These are phyloP conservation scores for Macrosteles quadrilineatus DNA, from an alignment of 1,140 invertebrate genomes.

Conservation along the genomic window DNA sequence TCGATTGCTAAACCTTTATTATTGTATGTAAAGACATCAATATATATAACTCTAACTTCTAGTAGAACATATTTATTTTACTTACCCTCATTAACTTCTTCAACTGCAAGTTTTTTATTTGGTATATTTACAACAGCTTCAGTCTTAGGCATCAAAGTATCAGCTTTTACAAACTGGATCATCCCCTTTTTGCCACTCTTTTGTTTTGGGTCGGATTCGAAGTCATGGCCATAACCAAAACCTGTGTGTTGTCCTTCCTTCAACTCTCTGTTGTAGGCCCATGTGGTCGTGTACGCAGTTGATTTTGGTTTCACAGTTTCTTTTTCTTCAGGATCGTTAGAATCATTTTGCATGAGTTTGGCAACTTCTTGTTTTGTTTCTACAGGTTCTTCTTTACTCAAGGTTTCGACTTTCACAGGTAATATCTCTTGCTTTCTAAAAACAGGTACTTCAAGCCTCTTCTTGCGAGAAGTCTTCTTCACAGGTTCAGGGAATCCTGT, in stretches of 20 bases:
- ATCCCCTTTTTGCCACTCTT: conserved; percentile 44
- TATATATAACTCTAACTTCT: no score
- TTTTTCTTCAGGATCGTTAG: no score
- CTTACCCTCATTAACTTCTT: background rate
- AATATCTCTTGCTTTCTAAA: background rate
- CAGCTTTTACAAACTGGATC: conserved; percentile 51
- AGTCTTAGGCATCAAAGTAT: conserved; percentile 42
- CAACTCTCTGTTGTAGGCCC: conserved; percentile 26
- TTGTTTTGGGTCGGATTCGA: conserved; percentile 33
- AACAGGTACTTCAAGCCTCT: conserved; percentile 22
- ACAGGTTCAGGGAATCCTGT: background rate
- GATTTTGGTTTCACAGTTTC: background rate
- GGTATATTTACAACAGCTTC: background rate
- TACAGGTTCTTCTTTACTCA: background rate
- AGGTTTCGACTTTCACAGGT: background rate
- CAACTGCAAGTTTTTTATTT: background rate
- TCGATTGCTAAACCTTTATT: no score
- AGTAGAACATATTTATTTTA: no score
- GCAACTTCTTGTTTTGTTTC: background rate
- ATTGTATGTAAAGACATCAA: no score
- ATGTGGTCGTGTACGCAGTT: conserved; percentile 21
- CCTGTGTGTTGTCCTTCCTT: conserved; percentile 34
- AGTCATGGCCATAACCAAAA: conserved; percentile 36
- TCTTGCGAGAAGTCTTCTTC: conserved; percentile 7
- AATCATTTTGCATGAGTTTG: background rate